These are phyloP conservation scores for Reticulitermes speratus DNA, from an alignment of 1,140 invertebrate species.

Conservation along the genomic window DNA sequence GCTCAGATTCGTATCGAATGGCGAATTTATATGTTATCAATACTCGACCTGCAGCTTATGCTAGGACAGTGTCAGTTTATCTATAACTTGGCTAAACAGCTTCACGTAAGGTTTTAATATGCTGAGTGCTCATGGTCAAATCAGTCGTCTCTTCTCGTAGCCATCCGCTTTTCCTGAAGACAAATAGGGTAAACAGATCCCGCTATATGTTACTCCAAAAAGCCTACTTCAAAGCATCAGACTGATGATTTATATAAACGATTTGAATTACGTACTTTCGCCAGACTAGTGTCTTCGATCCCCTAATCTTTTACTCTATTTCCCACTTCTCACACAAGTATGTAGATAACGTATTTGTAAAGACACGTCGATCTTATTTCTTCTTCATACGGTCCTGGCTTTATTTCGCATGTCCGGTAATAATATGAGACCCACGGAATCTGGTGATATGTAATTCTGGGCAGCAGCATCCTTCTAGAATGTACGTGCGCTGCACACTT, in stretches of 20 bases:
- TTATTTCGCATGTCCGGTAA: neutral
- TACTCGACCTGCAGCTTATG: too few relatives aligned
- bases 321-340: neutral
- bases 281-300: neutral
- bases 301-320: neutral
- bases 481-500: neutral
- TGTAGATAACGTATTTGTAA: neutral
- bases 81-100: too few relatives aligned
- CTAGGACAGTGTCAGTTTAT: too few relatives aligned
- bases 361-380: neutral
- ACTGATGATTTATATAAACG: neutral
- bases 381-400: neutral
- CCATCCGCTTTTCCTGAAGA: too few relatives aligned
- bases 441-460: neutral
- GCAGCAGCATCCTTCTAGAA: neutral
- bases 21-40: too few relatives aligned
- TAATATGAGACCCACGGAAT: neutral
- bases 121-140: too few relatives aligned
- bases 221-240: neutral
- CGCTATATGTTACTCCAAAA: too few relatives aligned
- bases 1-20: too few relatives aligned
- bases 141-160: too few relatives aligned
- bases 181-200: too few relatives aligned
- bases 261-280: neutral
- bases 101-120: too few relatives aligned